Evolutionary conservation across 2,797 vertebrate species (phyloP).

Genomic region (Choloepus didactylus): DNA sequence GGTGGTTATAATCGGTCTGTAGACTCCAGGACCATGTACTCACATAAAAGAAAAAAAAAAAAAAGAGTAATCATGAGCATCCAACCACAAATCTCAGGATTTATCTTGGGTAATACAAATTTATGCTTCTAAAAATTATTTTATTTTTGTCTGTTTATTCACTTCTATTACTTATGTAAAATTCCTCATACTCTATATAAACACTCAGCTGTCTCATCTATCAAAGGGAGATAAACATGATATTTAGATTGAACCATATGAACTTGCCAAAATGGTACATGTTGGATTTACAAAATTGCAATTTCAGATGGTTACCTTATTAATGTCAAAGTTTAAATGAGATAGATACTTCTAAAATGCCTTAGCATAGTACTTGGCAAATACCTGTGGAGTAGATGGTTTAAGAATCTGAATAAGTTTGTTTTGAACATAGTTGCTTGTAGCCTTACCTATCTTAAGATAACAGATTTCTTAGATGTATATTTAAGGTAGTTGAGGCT

Average conservation of each 20-base stretch:
- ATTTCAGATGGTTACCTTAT: not conserved
- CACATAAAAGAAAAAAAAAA: not conserved
- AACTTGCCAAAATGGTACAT: not conserved
- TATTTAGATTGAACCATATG: not conserved
- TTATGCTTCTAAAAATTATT: not conserved
- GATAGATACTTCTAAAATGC: not conserved
- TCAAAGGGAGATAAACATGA: not conserved
- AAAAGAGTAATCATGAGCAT: not conserved
- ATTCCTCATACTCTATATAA: not conserved
- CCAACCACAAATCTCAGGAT: not conserved
- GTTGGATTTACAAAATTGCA: not conserved
- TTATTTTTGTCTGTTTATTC: not conserved
- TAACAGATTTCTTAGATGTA: not conserved
- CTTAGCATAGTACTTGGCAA: not conserved
- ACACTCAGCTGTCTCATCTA: not conserved
- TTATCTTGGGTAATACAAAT: not conserved
- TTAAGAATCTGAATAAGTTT: not conserved
- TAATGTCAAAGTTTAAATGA: not conserved
- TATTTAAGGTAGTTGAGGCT: not conserved
- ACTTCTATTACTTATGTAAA: not conserved
- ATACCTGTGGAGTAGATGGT: not conserved
- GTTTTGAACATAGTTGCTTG: not conserved
- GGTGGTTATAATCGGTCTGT: not conserved
- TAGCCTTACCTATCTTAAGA: not conserved
- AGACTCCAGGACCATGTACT: not conserved